phyloP scores from a whole-genome alignment of 35 echinoderm and acorn worm species.

The Chiridota heheva region DNA sequence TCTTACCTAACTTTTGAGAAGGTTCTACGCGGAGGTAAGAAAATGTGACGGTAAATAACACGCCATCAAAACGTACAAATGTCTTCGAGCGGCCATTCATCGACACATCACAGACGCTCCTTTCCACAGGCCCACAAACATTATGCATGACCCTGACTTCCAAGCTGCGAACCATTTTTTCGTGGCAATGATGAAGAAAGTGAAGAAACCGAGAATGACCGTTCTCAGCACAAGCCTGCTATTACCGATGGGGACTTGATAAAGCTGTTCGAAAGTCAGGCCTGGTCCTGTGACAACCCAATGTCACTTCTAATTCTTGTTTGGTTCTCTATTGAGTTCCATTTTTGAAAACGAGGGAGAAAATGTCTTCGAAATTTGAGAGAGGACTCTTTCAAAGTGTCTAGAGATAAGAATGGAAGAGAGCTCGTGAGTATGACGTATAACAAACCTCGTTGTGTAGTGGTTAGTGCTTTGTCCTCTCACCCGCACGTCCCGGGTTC shows the following conservation, averaged over 20 bases:
- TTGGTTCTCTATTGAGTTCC: slow-evolving; percentile 34
- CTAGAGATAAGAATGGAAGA: not conserved
- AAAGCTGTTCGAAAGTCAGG: slow-evolving; percentile 23
- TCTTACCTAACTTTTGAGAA: slow-evolving; percentile 21
- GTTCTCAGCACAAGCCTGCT: not conserved
- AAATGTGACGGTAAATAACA: slow-evolving; percentile 1
- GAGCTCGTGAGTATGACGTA: not conserved
- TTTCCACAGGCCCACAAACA: slow-evolving; percentile 4
- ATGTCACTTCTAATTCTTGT: slow-evolving; percentile 1
- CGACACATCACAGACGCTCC: slow-evolving; percentile 24
- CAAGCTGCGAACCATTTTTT: slow-evolving; percentile 28
- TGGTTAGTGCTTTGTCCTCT: too few species aligned
- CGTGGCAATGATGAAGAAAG: slow-evolving; percentile 17
- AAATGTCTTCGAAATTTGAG: slow-evolving; percentile 5
- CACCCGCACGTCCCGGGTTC: not conserved
- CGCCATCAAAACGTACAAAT: slow-evolving; percentile 27
- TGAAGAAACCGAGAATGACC: not conserved
- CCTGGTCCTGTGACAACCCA: slow-evolving; percentile 1
- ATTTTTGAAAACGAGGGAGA: slow-evolving; percentile 36
- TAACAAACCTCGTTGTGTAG: not conserved
- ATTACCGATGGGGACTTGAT: slow-evolving; percentile 33
- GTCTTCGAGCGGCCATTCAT: slow-evolving; percentile 29
- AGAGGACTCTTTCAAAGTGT: not conserved
- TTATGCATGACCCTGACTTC: slow-evolving; percentile 16
- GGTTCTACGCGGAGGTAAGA: slow-evolving; percentile 43